Evolutionary conservation across 2,797 vertebrate genomes (phyloP), one percentile per base, ranked within the genome.

Genomic region (Nothura maculosa): DNA sequence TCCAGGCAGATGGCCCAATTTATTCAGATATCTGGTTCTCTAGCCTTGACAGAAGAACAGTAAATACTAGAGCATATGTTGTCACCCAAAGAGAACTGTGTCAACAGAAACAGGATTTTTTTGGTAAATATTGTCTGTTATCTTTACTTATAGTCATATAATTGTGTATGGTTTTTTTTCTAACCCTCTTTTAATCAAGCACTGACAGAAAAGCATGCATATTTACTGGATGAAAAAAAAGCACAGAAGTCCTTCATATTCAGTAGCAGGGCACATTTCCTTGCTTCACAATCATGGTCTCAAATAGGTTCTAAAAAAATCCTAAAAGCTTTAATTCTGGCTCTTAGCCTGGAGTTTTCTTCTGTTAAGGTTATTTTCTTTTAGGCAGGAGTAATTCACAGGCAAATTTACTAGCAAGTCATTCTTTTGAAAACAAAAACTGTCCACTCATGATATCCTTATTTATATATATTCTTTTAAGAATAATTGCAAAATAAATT

Each of bases 1-100:
- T 69, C 0, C 63, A 48, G 78, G 78, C 78, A 94, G 84, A 95
- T 85, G 52, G 81, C 40, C 57, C 30, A 62, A 52, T 80, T 88
- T 74, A 77, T 68, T 86, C 63, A 0, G 9, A 68, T 78, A 86
- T 66, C 81, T 87, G 68, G 61, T 90, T 82, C 18, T 45, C 28
- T 28, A 66, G 61, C 72, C 78, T 81, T 74, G 75, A 77, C 15
- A 89, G 40, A 90, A 91, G 62, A 58, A 57, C 17, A 90, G 61
- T 54, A 81, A 91, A 76, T 74, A 63, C 54, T 58, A 79, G 43
- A 81, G 77, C 89, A 80, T 43, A 69, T 81, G 82, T 73, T 91
- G 30, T 62, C 64, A 87, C 19, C 34, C 89, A 70, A 94, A 78
- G 5, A 77, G 48, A 32, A 40, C 47, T 63, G 10, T 11, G 85